Evolutionary conservation across 2,797 vertebrate species (phyloP).

Genomic region (Gouania willdenowi): DNA sequence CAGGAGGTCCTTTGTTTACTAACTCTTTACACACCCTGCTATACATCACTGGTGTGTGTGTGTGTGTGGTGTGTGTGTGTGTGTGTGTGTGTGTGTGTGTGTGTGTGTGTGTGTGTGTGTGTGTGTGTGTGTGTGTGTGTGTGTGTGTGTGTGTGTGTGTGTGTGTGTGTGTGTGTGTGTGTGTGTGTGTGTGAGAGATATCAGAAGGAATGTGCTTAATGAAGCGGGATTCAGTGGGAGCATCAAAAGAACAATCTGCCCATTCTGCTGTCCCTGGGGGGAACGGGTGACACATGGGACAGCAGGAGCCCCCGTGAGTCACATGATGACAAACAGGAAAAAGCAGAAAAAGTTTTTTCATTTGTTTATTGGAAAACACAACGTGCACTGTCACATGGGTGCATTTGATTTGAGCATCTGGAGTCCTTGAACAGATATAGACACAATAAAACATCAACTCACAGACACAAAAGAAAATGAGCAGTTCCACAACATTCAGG

Average conservation of each 20-base stretch:
- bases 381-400: no score
- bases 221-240: slow-evolving; percentile 28
- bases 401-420: no score
- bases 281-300: slow-evolving; percentile 44
- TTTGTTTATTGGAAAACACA: no score
- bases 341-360: no score
- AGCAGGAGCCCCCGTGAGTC: slow-evolving; percentile 41
- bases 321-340: slow-evolving; percentile 37
- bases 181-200: slow-evolving; percentile 27
- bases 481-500: no score
- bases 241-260: slow-evolving; percentile 51
- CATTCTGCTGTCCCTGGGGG: slow-evolving; percentile 45
- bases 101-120: slow-evolving; percentile 18
- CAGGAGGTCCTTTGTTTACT: slow-evolving; percentile 42
- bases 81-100: slow-evolving; percentile 7
- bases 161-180: slow-evolving; percentile 3
- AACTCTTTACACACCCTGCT: slow-evolving; percentile 14
- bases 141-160: slow-evolving; percentile 18
- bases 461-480: no score
- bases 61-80: slow-evolving; percentile 3
- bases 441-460: no score
- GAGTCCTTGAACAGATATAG: no score
- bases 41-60: slow-evolving; percentile 32
- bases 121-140: slow-evolving; percentile 3
- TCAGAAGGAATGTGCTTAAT: slow-evolving; percentile 61